These are phyloP conservation scores for Ispidina picta DNA, from an alignment of 2,797 vertebrate genomes.

Conservation along the genomic window DNA sequence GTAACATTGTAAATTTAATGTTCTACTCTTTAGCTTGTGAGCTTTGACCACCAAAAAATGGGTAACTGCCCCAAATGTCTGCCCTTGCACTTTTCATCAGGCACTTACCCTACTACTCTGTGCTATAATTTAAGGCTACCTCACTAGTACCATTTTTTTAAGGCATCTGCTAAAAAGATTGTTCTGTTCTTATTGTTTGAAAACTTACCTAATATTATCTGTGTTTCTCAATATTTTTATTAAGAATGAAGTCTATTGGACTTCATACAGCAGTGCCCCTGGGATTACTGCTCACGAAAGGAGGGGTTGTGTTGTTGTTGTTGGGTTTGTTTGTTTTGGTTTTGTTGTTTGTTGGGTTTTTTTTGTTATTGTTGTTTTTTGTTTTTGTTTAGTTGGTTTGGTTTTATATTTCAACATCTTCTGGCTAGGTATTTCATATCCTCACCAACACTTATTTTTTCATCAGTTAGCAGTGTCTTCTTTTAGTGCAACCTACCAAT, in stretches of 20 bases:
- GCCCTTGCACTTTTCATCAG: background rate
- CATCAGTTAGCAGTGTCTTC: background rate
- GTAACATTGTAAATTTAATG: background rate
- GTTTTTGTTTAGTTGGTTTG: no score
- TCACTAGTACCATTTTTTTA: background rate
- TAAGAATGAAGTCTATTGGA: background rate
- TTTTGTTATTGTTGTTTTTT: background rate
- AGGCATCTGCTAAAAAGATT: background rate
- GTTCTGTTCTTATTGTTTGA: background rate
- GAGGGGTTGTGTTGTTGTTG: background rate
- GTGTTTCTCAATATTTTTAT: background rate
- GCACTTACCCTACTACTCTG: background rate
- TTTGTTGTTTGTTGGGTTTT: background rate
- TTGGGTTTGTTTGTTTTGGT: no score
- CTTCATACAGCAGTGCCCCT: background rate
- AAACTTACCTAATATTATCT: background rate
- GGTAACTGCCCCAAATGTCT: background rate
- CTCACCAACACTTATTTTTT: background rate
- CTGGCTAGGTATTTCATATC: background rate
- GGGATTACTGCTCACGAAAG: background rate
- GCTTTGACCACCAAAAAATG: background rate
- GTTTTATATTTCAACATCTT: background rate
- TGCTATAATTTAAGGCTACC: background rate
- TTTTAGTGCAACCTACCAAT: background rate
- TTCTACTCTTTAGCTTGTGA: background rate